Conservation (phyloP, 2,113 vertebrate species). For the Callorhinus ursinus region DNA sequence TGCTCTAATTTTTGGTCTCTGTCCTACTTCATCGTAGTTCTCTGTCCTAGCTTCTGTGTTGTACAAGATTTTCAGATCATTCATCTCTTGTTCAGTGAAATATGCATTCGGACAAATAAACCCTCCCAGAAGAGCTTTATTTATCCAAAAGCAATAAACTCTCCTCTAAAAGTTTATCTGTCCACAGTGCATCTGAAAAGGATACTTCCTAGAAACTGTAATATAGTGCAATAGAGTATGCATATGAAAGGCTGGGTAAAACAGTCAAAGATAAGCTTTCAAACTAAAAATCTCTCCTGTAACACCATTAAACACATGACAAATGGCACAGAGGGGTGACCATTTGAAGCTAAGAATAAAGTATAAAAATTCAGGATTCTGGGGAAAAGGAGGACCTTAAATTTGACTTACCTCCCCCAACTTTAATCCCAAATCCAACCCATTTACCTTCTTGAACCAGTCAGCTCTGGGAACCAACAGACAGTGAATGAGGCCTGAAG, state of each 20-base stretch:
- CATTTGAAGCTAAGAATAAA: not conserved
- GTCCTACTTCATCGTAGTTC: not conserved
- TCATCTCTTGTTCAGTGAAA: constrained; percentile 24
- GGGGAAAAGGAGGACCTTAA: not conserved
- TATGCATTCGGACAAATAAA: not conserved
- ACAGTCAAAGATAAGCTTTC: constrained; percentile 3
- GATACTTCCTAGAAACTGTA: not conserved
- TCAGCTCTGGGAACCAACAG: not conserved
- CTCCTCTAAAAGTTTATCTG: not conserved
- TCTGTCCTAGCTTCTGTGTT: not conserved
- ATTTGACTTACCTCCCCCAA: not conserved
- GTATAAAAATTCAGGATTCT: not conserved
- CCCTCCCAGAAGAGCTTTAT: not conserved
- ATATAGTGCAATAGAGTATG: not conserved
- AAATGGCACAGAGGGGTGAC: not conserved
- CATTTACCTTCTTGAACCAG: not conserved
- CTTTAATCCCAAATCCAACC: constrained; percentile 20
- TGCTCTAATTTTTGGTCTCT: not conserved
- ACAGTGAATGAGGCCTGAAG: not conserved
- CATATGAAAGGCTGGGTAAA: not conserved
- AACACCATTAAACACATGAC: not conserved
- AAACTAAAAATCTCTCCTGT: not conserved
- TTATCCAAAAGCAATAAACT: not conserved
- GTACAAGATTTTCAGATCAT: constrained; percentile 18
- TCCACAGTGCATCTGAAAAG: not conserved